A percentile compares a stretch with the other conserved stretches of the same genome.
Evolutionary conservation across 2,797 vertebrate species (phyloP).

Genomic region (Coilia nasus): DNA sequence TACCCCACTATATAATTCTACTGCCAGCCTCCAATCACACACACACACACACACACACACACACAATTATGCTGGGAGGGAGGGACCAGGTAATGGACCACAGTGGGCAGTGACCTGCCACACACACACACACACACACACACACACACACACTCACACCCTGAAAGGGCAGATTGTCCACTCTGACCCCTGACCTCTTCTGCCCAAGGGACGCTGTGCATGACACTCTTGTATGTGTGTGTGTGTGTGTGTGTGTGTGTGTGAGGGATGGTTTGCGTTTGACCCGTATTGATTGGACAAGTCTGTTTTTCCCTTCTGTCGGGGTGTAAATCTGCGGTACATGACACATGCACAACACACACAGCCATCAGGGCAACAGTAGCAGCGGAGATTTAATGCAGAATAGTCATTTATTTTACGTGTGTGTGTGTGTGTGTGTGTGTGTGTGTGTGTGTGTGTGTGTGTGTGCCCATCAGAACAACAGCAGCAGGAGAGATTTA

Average conservation of each 20-base stretch:
- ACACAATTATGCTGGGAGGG: neutral
- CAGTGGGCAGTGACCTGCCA: neutral
- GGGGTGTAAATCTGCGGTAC: neutral
- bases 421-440: no score
- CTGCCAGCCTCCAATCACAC: neutral
- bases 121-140: neutral
- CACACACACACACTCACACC: neutral
- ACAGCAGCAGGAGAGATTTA: neutral
- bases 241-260: constrained; percentile 28
- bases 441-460: no score
- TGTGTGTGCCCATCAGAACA: neutral
- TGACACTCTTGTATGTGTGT: neutral
- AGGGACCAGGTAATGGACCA: no score
- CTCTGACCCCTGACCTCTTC: neutral
- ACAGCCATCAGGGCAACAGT: neutral
- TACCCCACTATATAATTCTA: no score
- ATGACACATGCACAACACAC: neutral
- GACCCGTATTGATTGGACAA: neutral
- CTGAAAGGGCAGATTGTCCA: neutral
- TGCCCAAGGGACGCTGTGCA: neutral
- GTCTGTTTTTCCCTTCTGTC: neutral
- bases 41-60: neutral
- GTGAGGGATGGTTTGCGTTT: neutral
- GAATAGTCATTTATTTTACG: constrained; percentile 7
- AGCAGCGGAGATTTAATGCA: constrained; percentile 1